Conservation (phyloP, 2,113 vertebrate genomes). For the Craseonycteris thonglongyai region DNA sequence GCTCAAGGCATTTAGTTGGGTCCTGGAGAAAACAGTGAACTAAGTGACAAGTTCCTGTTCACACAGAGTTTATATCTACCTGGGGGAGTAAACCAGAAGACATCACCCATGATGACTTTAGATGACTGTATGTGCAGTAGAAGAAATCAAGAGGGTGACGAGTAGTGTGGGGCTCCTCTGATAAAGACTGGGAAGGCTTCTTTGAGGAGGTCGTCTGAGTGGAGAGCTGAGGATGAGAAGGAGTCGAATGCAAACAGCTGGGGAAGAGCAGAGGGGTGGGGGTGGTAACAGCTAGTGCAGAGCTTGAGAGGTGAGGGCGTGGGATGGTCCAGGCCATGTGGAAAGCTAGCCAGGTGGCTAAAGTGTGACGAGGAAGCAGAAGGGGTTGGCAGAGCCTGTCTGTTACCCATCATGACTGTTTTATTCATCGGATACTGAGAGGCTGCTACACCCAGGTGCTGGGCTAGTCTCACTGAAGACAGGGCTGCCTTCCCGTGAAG, state of each 20-base stretch:
- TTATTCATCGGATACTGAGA: neutral
- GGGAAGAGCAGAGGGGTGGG: neutral
- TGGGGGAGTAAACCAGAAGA: rapidly evolving
- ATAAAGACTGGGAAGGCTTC: neutral
- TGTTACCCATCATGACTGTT: neutral
- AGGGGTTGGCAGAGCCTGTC: neutral
- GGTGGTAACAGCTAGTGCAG: neutral
- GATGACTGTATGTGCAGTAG: neutral
- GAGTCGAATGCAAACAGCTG: neutral
- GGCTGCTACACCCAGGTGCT: neutral
- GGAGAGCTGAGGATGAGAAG: neutral
- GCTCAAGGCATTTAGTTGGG: neutral
- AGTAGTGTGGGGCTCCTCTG: neutral
- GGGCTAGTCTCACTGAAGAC: neutral
- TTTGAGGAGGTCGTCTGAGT: neutral
- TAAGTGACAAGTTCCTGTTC: neutral
- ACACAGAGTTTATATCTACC: too few relatives aligned
- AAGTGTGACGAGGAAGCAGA: neutral
- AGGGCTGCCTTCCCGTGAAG: neutral
- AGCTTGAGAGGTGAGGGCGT: neutral
- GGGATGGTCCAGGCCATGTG: rapidly evolving
- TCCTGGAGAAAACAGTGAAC: neutral
- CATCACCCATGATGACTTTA: neutral
- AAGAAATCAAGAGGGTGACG: neutral
- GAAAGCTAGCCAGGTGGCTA: rapidly evolving